These are phyloP conservation scores for Trichogramma dendrolimi DNA, from an alignment of 2,888 invertebrate genomes.

Conservation along the genomic window DNA sequence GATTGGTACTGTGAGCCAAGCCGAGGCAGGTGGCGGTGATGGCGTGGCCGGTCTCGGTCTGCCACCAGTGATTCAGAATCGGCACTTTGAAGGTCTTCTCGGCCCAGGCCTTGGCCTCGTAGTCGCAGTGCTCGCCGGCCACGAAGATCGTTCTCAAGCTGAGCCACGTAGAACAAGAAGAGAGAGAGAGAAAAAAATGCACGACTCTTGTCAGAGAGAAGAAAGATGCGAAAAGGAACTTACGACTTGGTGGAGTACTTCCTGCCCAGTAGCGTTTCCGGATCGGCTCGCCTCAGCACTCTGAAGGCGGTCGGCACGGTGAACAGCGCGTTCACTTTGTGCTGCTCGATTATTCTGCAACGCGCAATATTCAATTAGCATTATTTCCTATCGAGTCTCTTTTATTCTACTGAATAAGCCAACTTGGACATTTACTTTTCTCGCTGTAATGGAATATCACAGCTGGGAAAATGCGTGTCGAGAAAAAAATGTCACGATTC, in stretches of 20 bases:
- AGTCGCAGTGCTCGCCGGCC: slow-evolving; percentile 91
- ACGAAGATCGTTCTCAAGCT: slow-evolving; percentile 69
- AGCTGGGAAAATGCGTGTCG: too few relatives aligned
- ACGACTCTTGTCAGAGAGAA: background rate
- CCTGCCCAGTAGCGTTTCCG: slow-evolving; percentile 64
- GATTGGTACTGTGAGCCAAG: slow-evolving; percentile 65
- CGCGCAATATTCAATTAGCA: background rate
- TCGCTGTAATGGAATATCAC: too few relatives aligned
- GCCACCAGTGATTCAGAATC: slow-evolving; percentile 94
- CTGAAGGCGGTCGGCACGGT: slow-evolving; percentile 88
- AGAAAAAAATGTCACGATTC: too few relatives aligned
- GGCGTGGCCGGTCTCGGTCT: slow-evolving; percentile 90
- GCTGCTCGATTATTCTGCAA: slow-evolving; percentile 76
- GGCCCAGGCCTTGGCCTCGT: slow-evolving; percentile 80
- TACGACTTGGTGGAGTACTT: slow-evolving; percentile 68
- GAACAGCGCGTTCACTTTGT: slow-evolving; percentile 79
- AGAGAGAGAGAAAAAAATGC: background rate
- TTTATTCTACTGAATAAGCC: too few relatives aligned
- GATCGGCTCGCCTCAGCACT: slow-evolving; percentile 78
- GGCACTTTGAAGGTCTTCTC: slow-evolving; percentile 69
- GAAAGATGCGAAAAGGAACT: slow-evolving; percentile 32
- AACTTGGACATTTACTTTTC: too few relatives aligned
- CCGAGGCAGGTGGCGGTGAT: slow-evolving; percentile 82
- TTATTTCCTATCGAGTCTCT: too few relatives aligned
- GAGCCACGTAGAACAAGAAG: background rate